Base-by-base conservation (phyloP, 1,140 invertebrate species). In the Musca vetustissima region DNA sequence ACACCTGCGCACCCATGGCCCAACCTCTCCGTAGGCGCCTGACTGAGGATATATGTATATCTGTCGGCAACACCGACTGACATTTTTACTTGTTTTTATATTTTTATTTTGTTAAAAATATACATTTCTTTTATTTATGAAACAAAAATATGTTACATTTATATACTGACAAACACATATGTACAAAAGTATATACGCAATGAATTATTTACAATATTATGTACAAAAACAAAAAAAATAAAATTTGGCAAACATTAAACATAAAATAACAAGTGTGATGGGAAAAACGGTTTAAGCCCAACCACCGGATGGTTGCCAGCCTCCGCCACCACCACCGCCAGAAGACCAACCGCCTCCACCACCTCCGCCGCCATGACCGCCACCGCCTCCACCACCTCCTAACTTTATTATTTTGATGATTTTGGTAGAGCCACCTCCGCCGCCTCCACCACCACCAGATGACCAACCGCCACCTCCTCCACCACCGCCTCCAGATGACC, bases 271-370 rank as follows among this genome's bases (percentile, higher is more conserved):
- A 28, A 28, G 3, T 4, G 3, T 28, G 28, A n/a, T n/a, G n/a
- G n/a, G n/a, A n/a, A n/a, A n/a, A 28, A 28, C 28, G 3, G 28
- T 28, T 71, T 73, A 80, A 55, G 76, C 78, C 78, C 78, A 80
- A n/a, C 78, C 78, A 9, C 78, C 78, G 24, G 78, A 71, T 57
- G 78, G 76, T 68, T 79, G 77, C 78, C 78, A 80, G 13, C 77
- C 77, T 11, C 77, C 77, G 1, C 73, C 73, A 72, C 69, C 57
- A 43, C 73, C 73, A 17, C 73, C 73, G 0, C 73, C 69, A 4
- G 49, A 53, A 36, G 66, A 68, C 53, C 53, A 67, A 13, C 69
- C 53, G 24, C 66, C 66, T 14, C 67, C 52, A n/a, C 73, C 72
- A 9, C 74, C 75, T 36, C 72, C 72, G 4, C 70, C 73, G 66